These are phyloP conservation scores for Nipponacmea schrenckii DNA, from an alignment of 2,888 invertebrate genomes.

Conservation along the genomic window DNA sequence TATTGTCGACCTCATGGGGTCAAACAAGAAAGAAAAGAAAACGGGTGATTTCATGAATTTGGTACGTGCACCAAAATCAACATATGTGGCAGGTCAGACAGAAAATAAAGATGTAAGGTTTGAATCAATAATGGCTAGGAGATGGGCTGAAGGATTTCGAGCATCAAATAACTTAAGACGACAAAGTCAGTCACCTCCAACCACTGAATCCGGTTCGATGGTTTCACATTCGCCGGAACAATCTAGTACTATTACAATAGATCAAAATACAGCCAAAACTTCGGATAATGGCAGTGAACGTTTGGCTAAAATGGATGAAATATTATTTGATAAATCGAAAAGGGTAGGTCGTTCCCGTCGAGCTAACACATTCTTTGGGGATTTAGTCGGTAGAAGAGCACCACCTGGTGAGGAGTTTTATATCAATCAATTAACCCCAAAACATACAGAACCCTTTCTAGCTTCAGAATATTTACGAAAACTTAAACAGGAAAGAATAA, in stretches of 20 bases:
- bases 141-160: not conserved
- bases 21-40: not conserved
- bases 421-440: not conserved
- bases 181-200: not conserved
- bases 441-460: not conserved
- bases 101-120: not conserved
- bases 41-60: not conserved
- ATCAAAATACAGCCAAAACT: not conserved
- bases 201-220: not conserved
- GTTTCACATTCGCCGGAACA: not conserved
- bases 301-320: not conserved
- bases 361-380: not conserved
- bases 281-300: not conserved
- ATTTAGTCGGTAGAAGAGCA: not conserved
- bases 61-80: not conserved
- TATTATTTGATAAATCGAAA: not conserved
- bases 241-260: not conserved
- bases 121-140: not conserved
- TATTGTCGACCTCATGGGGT: not conserved
- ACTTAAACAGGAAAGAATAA: not conserved
- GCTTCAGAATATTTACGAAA: conserved; percentile 2
- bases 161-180: not conserved
- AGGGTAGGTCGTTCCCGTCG: not conserved
- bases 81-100: not conserved
- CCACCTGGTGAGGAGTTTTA: conserved; percentile 15